Base-by-base conservation (phyloP, 2,888 invertebrate genomes). In the Drosophila colorata region DNA sequence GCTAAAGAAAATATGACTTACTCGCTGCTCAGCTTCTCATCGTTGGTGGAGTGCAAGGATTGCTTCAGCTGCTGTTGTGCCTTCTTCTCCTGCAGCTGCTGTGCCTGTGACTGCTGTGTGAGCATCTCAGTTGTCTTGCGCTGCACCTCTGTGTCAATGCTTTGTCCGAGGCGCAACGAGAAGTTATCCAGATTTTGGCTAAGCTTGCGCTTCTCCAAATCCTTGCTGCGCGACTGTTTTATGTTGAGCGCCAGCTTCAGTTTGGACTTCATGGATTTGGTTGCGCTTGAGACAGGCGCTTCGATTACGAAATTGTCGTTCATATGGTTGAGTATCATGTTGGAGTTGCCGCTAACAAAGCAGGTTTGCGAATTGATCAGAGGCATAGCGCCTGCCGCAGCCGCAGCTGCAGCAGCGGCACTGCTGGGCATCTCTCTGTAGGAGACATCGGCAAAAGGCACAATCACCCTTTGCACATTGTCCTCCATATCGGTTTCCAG, bases 131-230 rank as follows among this genome's bases (percentile, higher is more conserved):
- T 85, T 11, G 85, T 72, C 58, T 87, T 90, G 14, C 84, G 86
- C 6, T 74, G 72, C 2, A 69, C 71, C 4, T 91, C 91, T 0
- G 68, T 38, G 28, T 91, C 91, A 1, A 84, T 69, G 58, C 80
- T 90, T 31, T 90, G 90, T 2, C 92, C 92, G 13, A 93, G 71
- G 16, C 92, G 89, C 31, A 92, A 70, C 4, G 92, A 92, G 49
- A 93, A 92, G 74, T 93, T 93, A 53, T 93, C 92, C 57, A 93
- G 82, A 82, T 93, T 93, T 76, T 93, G 93, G 58, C 92, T 92
- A 0, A 93, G 75, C 74, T 93, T 93, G 11, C 92, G 91, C 68
- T 92, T 92, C 64, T 92, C 92, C 11, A 92, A 70, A 56, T 92
- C 91, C 57, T 89, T 91, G 60, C 90, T 91, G 2, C 90, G 91